These are phyloP conservation scores for Sylvicola cinctus DNA, from an alignment of 2,888 invertebrate species.

Conservation along the genomic window DNA sequence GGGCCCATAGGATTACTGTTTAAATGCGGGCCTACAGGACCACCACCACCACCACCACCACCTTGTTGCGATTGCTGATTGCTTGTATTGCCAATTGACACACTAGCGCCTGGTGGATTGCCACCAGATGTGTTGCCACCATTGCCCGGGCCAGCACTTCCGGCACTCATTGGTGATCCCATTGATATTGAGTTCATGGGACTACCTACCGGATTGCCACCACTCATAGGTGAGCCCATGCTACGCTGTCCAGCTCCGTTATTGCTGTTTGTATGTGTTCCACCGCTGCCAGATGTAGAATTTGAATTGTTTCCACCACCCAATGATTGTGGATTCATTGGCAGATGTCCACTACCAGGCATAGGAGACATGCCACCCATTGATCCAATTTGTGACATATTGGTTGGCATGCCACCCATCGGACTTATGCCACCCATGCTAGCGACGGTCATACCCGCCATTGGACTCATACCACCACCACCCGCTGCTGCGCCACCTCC, in stretches of 20 bases:
- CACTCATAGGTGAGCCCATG: conserved; percentile 12
- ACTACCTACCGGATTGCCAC: conserved; percentile 25
- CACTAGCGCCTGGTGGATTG: background rate
- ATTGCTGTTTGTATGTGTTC: conserved; percentile 28
- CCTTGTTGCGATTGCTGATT: conserved; percentile 7
- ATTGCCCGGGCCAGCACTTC: conserved; percentile 25
- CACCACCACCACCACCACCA: conserved; percentile 20
- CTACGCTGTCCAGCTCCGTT: conserved; percentile 26
- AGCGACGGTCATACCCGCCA: conserved; percentile 29
- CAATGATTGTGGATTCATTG: conserved; percentile 31
- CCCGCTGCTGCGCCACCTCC: conserved; percentile 27
- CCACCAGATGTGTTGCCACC: conserved; percentile 6
- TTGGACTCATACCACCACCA: conserved; percentile 6
- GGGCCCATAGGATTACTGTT: conserved; percentile 51
- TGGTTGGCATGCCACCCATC: conserved; percentile 29
- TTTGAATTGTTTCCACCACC: too few relatives aligned
- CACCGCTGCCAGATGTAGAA: conserved; percentile 25
- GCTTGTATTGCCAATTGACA: conserved; percentile 12
- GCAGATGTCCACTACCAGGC: conserved; percentile 43
- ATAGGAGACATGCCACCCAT: conserved; percentile 48
- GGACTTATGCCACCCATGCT: conserved; percentile 28
- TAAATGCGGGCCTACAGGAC: conserved; percentile 37
- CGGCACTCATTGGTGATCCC: conserved; percentile 44
- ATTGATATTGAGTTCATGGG: conserved; percentile 53
- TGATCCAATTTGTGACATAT: conserved; percentile 45